Evolutionary conservation across 2,888 invertebrate species (phyloP).

Genomic region (Danaus chrysippus): DNA sequence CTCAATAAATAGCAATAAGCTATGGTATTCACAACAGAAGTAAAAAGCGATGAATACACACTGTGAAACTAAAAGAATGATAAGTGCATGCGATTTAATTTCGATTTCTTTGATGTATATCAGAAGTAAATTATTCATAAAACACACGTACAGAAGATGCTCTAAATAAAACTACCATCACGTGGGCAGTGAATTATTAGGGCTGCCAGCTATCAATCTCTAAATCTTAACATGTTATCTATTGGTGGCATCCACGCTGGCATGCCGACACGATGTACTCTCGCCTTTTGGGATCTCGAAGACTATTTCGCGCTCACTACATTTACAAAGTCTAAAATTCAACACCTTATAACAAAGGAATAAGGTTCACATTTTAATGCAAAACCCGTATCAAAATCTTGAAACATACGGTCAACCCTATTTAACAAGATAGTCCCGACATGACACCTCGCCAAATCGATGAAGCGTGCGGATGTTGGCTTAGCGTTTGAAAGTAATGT

Average conservation of each 20-base stretch:
- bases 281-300: conserved; percentile 50
- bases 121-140: conserved; percentile 19
- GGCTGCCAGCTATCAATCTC: conserved; percentile 41
- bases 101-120: not conserved
- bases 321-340: conserved; percentile 28
- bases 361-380: conserved; percentile 28
- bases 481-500: conserved; percentile 41
- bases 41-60: too few species aligned
- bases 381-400: conserved; percentile 12
- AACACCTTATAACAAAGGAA: conserved; percentile 21
- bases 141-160: conserved; percentile 24
- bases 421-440: conserved; percentile 49
- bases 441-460: conserved; percentile 54
- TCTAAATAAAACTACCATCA: conserved; percentile 33
- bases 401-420: conserved; percentile 44
- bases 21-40: too few species aligned
- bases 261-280: conserved; percentile 35
- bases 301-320: conserved; percentile 44
- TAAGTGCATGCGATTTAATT: not conserved
- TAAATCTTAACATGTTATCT: conserved; percentile 58
- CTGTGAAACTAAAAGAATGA: too few species aligned
- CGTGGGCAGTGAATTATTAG: conserved; percentile 38
- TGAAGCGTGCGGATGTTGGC: conserved; percentile 50
- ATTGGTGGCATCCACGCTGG: conserved; percentile 53
- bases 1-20: too few species aligned